Conservation (phyloP, 2,888 invertebrate genomes). For the Noctua janthe region DNA sequence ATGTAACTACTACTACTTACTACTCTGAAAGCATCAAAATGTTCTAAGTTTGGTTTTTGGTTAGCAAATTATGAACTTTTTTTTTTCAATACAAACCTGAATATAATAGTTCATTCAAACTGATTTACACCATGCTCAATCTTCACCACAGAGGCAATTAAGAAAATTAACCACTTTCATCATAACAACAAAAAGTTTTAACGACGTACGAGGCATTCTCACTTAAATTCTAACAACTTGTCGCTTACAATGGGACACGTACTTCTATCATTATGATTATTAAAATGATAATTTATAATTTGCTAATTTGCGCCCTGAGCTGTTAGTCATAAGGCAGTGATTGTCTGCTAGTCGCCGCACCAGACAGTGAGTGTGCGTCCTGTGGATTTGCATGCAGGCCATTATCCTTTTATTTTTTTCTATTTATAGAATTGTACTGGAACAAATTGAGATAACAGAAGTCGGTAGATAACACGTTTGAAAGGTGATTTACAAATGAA, state of each 20-base stretch:
- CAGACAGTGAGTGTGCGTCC: constrained; percentile 52
- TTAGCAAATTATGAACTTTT: no score
- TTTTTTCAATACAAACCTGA: background rate
- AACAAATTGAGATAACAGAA: constrained; percentile 26
- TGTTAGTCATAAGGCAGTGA: constrained; percentile 40
- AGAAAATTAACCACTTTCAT: background rate
- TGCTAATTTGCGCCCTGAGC: constrained; percentile 50
- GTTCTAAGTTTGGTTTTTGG: background rate
- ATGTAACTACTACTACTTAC: background rate
- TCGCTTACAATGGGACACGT: constrained; percentile 41
- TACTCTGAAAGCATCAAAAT: background rate
- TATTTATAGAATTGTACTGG: constrained; percentile 49
- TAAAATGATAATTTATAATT: constrained; percentile 29
- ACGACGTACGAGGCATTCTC: background rate
- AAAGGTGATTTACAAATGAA: constrained; percentile 1
- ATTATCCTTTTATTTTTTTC: constrained; percentile 46
- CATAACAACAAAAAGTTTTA: background rate
- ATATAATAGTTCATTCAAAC: background rate
- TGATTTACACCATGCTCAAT: background rate
- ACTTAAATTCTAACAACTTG: background rate
- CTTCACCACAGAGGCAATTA: background rate
- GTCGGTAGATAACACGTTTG: constrained; percentile 15
- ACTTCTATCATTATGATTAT: constrained; percentile 36
- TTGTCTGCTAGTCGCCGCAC: constrained; percentile 27
- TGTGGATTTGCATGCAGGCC: constrained; percentile 61